Conservation (phyloP, 2,888 invertebrate species). For the Cantharis rustica region DNA sequence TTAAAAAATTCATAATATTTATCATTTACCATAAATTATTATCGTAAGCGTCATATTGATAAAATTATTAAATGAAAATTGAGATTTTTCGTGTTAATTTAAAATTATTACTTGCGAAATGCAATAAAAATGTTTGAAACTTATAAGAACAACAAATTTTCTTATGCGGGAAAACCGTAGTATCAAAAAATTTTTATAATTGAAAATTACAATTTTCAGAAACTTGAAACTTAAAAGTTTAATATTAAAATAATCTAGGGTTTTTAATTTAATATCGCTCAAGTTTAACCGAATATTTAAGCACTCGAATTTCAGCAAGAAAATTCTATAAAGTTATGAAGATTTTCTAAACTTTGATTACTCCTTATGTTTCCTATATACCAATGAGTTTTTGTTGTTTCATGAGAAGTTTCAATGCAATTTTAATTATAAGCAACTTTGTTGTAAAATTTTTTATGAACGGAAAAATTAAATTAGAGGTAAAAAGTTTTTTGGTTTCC, state of each 20-base stretch:
- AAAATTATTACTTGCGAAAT: not conserved
- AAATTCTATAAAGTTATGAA: slow-evolving; percentile 2
- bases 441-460: not conserved
- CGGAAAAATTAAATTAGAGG: not conserved
- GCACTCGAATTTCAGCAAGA: slow-evolving; percentile 10
- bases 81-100: not conserved
- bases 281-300: slow-evolving; percentile 23
- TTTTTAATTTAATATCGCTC: slow-evolving; percentile 28
- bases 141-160: not conserved
- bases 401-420: not conserved
- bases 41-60: not conserved
- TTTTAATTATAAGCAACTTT: not conserved
- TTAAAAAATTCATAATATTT: not conserved
- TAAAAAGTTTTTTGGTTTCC: not conserved
- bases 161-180: not conserved
- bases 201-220: slow-evolving; percentile 26
- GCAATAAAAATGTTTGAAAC: not conserved
- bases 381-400: not conserved
- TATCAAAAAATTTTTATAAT: slow-evolving; percentile 24
- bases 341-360: not conserved
- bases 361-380: not conserved
- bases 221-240: slow-evolving; percentile 21
- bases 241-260: slow-evolving; percentile 30
- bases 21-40: not conserved
- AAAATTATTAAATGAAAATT: not conserved